Base-by-base conservation (phyloP, 1,140 invertebrate species). In the Ceratitis capitata region DNA sequence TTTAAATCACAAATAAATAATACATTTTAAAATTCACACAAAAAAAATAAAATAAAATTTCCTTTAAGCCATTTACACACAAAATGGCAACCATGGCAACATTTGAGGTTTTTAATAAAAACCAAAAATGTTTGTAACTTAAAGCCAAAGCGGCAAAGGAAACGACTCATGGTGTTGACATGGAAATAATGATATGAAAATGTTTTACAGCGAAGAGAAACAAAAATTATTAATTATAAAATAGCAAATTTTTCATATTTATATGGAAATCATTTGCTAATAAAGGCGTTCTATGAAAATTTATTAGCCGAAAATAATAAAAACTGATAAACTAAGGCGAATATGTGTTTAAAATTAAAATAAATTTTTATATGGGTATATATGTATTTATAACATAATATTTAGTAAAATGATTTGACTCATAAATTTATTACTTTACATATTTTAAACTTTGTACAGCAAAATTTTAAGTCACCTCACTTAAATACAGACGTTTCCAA, bases 31-130 rank as follows among this genome's bases (percentile, higher is more conserved):
- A n/a, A n/a, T n/a, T n/a, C n/a, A n/a, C n/a, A n/a, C n/a, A n/a
- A n/a, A n/a, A n/a, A n/a, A n/a, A n/a, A n/a, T n/a, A n/a, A n/a
- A n/a, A n/a, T 69, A 35, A 35, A 69, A 69, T 69, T 69, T 35
- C 61, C 61, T 69, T 69, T 35, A 32, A 14, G 61, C 16, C 4
- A 3, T 64, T 35, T 35, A 12, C 4, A 29, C 29, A 3, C 14
- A 69, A 29, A 69, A 69, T 35, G 32, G 61, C 61, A 69, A 69
- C 61, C 61, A 69, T 69, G 61, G 61, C 12, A 35, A 69, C 61
- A 29, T 3, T 69, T 39, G n/a, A 69, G 16, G 14, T n/a, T n/a
- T 69, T 14, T 69, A 69, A 69, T 16, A 6, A 10, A 35, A 69
- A 35, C 29, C 14, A 10, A 12, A n/a, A 35, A 69, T 35, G 14